phyloP scores from a whole-genome alignment of 1,140 invertebrate genomes.

The Sinonovacula constricta region DNA sequence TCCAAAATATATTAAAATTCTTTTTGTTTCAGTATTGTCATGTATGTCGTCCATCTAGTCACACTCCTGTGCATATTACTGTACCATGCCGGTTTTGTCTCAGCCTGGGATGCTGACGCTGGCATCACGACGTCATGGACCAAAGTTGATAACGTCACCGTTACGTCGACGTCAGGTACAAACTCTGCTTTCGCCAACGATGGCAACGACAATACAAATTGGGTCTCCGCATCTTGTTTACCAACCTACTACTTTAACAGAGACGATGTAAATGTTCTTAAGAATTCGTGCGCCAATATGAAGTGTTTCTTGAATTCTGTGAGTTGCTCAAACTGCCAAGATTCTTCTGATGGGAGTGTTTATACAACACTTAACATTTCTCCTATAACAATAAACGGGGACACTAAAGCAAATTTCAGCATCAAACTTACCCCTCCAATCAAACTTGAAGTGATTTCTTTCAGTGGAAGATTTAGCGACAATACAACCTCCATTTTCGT shows the following conservation, averaged over 20 bases:
- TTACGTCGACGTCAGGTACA: constrained; percentile 45
- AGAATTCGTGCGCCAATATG: constrained; percentile 30
- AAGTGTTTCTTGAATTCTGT: constrained; percentile 23
- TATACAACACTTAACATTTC: constrained; percentile 21
- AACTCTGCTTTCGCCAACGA: constrained; percentile 45
- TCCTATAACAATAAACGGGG: not conserved
- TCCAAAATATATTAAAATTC: no score
- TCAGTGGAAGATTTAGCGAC: constrained; percentile 49
- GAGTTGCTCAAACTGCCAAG: not conserved
- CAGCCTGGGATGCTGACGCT: constrained; percentile 64
- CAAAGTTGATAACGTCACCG: constrained; percentile 48
- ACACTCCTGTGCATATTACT: no score
- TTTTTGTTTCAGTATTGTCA: no score
- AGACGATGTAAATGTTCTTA: constrained; percentile 54
- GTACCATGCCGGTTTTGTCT: no score
- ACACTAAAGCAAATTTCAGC: constrained; percentile 13
- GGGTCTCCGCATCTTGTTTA: constrained; percentile 59
- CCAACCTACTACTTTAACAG: constrained; percentile 52
- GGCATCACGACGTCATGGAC: constrained; percentile 60
- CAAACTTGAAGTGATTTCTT: constrained; percentile 38
- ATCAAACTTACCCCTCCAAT: constrained; percentile 12
- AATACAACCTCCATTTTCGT: constrained; percentile 19
- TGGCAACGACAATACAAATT: constrained; percentile 61
- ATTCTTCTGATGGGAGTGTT: constrained; percentile 44
- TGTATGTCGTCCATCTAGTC: no score